Percentiles rank a stretch among this genome's conserved stretches.
Evolutionary conservation across 2,888 invertebrate species (phyloP).

Genomic region (Polia nebulosa): DNA sequence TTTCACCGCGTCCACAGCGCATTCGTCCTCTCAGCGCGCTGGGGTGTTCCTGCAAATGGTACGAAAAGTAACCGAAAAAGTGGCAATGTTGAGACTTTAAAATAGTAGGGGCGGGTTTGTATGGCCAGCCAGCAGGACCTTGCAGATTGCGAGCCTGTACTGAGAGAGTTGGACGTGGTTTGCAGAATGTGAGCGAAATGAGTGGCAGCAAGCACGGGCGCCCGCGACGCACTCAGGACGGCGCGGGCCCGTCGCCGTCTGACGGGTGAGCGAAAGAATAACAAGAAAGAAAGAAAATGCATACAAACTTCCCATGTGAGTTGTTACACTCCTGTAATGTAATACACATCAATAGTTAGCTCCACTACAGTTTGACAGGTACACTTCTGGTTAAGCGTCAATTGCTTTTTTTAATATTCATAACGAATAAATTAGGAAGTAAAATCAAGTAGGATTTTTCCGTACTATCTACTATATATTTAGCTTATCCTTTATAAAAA

Average conservation of each 20-base stretch:
- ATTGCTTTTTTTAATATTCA: no score
- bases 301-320: conserved; percentile 20
- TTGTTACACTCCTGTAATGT: not conserved
- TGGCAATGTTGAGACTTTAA: no score
- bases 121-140: no score
- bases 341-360: not conserved
- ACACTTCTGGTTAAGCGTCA: no score
- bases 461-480: no score
- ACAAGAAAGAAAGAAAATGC: conserved; percentile 2
- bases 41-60: not conserved
- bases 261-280: not conserved
- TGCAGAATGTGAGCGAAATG: conserved; percentile 40
- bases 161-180: conserved; percentile 25
- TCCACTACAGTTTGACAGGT: no score
- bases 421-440: no score
- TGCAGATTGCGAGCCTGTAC: no score
- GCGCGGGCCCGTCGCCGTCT: conserved; percentile 18
- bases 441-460: no score
- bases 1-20: not conserved
- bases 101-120: no score
- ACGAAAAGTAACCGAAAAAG: not conserved
- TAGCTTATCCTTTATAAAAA: no score
- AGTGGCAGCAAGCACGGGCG: conserved; percentile 4
- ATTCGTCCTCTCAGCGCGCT: not conserved
- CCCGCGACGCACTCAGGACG: not conserved